Conservation (phyloP, 2,888 invertebrate species). For the Drosophila parthenogenetica region DNA sequence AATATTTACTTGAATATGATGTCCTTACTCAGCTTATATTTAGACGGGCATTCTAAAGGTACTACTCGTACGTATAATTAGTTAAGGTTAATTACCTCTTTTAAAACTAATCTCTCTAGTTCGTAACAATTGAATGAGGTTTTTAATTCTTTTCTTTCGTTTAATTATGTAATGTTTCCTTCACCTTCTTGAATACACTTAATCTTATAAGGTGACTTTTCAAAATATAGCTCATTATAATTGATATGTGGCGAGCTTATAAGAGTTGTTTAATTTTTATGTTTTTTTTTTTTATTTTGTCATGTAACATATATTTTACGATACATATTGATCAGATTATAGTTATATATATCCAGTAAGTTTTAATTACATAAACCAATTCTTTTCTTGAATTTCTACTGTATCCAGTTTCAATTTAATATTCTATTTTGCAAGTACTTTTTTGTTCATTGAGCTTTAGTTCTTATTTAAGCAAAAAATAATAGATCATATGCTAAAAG, state of each 20-base stretch:
- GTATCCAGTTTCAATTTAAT: conserved; percentile 35
- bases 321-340: conserved; percentile 38
- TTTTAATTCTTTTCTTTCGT: conserved; percentile 64
- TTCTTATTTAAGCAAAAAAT: conserved; percentile 59
- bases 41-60: conserved; percentile 16
- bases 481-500: conserved; percentile 51
- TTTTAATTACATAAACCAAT: conserved; percentile 11
- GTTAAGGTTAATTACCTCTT: conserved; percentile 4
- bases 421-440: conserved; percentile 55
- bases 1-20: conserved; percentile 14
- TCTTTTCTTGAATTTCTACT: conserved; percentile 40
- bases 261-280: too few relatives aligned
- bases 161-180: conserved; percentile 1
- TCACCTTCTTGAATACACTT: conserved; percentile 27
- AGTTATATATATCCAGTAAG: conserved; percentile 6
- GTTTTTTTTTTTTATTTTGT: conserved; percentile 37
- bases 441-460: conserved; percentile 23
- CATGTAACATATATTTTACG: conserved; percentile 43
- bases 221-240: conserved; percentile 71
- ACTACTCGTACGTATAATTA: conserved; percentile 9
- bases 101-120: conserved; percentile 52
- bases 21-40: conserved; percentile 67
- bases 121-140: conserved; percentile 67
- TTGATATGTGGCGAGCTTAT: conserved; percentile 78
- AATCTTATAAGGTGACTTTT: conserved; percentile 27